Base-by-base conservation (phyloP, 2,888 invertebrate species). In the Archips crataeganus region DNA sequence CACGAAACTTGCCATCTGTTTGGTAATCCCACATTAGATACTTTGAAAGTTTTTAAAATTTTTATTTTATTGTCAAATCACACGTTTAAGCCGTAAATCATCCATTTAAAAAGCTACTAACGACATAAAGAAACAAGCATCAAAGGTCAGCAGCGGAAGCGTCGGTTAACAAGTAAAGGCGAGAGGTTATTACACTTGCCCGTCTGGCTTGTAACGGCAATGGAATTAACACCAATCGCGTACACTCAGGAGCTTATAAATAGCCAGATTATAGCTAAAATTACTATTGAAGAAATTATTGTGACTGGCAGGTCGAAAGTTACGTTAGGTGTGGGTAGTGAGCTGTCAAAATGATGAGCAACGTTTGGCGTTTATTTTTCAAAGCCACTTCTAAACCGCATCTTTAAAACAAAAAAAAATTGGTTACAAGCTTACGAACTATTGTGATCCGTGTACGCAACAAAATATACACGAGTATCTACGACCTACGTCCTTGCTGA, bases 141-240 rank as follows among this genome's bases (percentile, higher is more conserved):
- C 69, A 77, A 79, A 77, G 77, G 81, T 82, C 78, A 80, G 72
- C 78, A 78, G 74, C 82, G 86, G 85, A 87, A 83, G 83, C 81
- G 76, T 77, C 76, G 82, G 78, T 87, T 85, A 86, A 79, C 80
- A 79, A 79, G 79, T 80, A 69, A 78, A 79, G 79, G 76, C 79
- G 75, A 77, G 75, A 79, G 79, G 79, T 84, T 82, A 81, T 78
- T 81, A 79, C 81, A 76, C 79, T 81, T 79, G 79, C 62, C 75
- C 75, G 76, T 76, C 78, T 77, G 72, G 68, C 57, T 72, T 66
- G 75, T 79, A 77, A 79, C 78, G 77, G 79, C 70, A 67, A 70
- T 60, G 47, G 75, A 78, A 79, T 80, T 80, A 81, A 78, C 78
- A 75, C 77, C 64, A 70, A 59, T 71, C 72, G 62, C 36, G 75